phyloP scores from a whole-genome alignment of 30 jellyfish, hydroid and myxozoan genomes.

The Rhopilema esculentum region DNA sequence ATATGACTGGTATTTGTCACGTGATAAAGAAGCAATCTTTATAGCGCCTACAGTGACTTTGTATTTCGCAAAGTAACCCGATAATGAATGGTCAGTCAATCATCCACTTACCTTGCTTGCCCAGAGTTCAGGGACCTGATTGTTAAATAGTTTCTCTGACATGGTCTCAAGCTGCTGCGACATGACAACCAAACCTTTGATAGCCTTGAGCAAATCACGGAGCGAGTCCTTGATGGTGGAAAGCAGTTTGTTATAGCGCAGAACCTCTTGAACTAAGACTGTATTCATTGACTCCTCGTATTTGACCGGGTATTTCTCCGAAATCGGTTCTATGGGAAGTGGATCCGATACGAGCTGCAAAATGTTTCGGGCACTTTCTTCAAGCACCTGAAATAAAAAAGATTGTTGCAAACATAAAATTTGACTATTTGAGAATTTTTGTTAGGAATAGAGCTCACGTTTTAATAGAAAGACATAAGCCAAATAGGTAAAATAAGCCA shows the following conservation, averaged over 20 bases:
- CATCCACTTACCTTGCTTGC: constrained; percentile 89
- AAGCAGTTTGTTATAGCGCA: constrained; percentile 85
- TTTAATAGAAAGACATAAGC: too few species aligned
- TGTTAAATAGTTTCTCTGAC: constrained; percentile 82
- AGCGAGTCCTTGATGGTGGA: constrained; percentile 67
- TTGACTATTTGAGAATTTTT: too few species aligned
- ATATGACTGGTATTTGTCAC: too few species aligned
- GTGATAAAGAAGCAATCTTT: too few species aligned
- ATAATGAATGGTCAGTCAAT: neutral
- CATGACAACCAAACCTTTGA: constrained; percentile 95
- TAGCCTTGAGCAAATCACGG: constrained; percentile 84
- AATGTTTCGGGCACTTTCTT: constrained; percentile 83
- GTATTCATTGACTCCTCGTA: constrained; percentile 98
- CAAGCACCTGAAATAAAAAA: constrained; percentile 65
- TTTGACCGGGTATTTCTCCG: constrained; percentile 85
- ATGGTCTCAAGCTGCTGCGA: constrained; percentile 93
- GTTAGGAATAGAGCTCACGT: too few species aligned
- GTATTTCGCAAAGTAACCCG: too few species aligned
- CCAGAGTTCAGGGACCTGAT: constrained; percentile 95
- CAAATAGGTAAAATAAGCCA: too few species aligned
- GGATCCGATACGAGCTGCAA: constrained; percentile 85
- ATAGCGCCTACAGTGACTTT: too few species aligned
- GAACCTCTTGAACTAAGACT: constrained; percentile 88
- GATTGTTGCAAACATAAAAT: too few species aligned
- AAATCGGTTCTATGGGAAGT: constrained; percentile 65